Evolutionary conservation across 2,888 invertebrate genomes (phyloP).

Genomic region (Aporophyla nigra): DNA sequence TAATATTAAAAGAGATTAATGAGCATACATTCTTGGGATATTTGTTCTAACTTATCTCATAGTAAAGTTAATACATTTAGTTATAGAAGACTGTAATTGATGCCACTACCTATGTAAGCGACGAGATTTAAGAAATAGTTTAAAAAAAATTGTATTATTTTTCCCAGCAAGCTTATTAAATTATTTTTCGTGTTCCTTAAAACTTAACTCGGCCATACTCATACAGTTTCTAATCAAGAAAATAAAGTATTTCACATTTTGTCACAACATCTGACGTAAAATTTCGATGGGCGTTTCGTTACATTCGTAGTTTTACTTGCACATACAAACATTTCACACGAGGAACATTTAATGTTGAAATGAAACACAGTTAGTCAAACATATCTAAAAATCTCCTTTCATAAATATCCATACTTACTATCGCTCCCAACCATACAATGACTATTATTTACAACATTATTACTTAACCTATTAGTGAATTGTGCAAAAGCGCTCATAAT

Average conservation of each 20-base stretch:
- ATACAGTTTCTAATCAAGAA: slow-evolving; percentile 49
- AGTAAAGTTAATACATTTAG: background rate
- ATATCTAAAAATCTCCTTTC: slow-evolving; percentile 53
- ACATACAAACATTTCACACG: slow-evolving; percentile 67
- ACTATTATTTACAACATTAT: slow-evolving; percentile 82
- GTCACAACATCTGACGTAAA: slow-evolving; percentile 51
- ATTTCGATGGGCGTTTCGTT: slow-evolving; percentile 62
- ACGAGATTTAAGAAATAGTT: background rate
- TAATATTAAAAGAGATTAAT: background rate
- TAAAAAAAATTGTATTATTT: slow-evolving; percentile 37
- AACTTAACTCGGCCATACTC: slow-evolving; percentile 41
- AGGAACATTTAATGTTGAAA: slow-evolving; percentile 76
- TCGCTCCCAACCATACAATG: slow-evolving; percentile 63
- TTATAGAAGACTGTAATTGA: background rate
- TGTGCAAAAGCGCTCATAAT: slow-evolving; percentile 90
- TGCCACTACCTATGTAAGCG: background rate
- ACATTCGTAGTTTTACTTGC: slow-evolving; percentile 58
- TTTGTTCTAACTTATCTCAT: background rate
- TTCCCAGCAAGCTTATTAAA: slow-evolving; percentile 52
- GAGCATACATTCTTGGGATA: background rate
- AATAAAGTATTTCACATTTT: slow-evolving; percentile 51
- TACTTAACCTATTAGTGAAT: slow-evolving; percentile 83
- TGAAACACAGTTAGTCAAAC: slow-evolving; percentile 69
- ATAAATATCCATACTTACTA: slow-evolving; percentile 54
- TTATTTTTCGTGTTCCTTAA: slow-evolving; percentile 36